Evolutionary conservation across 1,140 invertebrate genomes (phyloP), one percentile per base, ranked within the genome.

Genomic region (Eurytemora carolleeae): DNA sequence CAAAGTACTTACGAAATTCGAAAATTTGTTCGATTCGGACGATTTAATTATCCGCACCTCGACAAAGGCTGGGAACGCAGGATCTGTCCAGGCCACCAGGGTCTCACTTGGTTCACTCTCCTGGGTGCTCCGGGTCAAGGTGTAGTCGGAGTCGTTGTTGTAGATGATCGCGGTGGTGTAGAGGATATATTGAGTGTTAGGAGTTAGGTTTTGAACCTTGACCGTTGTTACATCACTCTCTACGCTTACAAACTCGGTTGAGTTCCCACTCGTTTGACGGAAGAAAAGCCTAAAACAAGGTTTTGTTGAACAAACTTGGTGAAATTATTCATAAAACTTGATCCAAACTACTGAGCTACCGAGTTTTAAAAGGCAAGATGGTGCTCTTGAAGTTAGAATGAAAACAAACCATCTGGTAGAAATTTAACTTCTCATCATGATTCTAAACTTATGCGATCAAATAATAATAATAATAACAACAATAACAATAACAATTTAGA

Each of bases 11-110:
- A 88, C 86, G 59, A 81, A 83, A 63, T 82, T 80, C 1, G 85
- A 85, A 73, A 87, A 85, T 25, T 84, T 78, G 1, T 87, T 79
- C 63, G 86, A 75, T 68, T 84, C 85, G 23, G 82, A 80, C 0
- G 85, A 85, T 71, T 86, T 84, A 25, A 87, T 81, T 1, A 83
- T 82, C 0, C 84, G 85, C 1, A 82, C 79, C 82, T 87, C 85
- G 21, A 87, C 84, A 72, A 83, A 85, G 1, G 85, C 83, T 0
- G 85, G 85, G 69, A 85, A 82, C 0, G 85, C 84, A 1, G 85
- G 84, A 73, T 87, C 85, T 16, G 85, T 87, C 85, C 85, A 87
- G 1, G 83, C 84, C 54, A 87, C 75, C 1, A 88, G 70, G 0
- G 83, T 86, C 71, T 87, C 84, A 1, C 83, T 85, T 1, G 83